Percentiles rank a stretch among this genome's conserved stretches.
Conservation (phyloP, 2,113 vertebrate genomes). For the Leucosticte australis region DNA sequence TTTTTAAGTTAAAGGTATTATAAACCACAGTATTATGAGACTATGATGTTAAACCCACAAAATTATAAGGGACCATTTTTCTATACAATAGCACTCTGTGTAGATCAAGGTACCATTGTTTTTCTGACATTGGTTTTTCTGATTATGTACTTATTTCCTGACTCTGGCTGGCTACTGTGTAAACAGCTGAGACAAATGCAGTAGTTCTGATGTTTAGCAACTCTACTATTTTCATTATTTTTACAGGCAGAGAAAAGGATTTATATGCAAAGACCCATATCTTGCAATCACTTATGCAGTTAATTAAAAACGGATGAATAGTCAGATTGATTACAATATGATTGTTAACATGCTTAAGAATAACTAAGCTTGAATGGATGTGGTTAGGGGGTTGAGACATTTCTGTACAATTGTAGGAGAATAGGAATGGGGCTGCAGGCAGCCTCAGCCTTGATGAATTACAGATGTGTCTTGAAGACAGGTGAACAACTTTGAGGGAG, state of each 20-base stretch:
- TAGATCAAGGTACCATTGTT: neutral
- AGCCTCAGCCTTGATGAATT: neutral
- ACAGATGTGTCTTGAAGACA: neutral
- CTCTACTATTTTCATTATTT: neutral
- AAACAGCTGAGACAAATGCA: neutral
- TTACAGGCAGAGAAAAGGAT: neutral
- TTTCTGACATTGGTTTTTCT: neutral
- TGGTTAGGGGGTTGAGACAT: neutral
- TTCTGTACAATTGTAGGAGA: neutral
- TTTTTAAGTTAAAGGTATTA: neutral
- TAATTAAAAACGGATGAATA: constrained; percentile 3
- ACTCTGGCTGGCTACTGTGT: neutral
- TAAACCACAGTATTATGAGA: neutral
- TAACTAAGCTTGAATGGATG: neutral
- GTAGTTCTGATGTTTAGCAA: neutral
- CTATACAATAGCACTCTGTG: neutral
- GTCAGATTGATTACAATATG: constrained; percentile 6
- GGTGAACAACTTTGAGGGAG: neutral
- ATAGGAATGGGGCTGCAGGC: neutral
- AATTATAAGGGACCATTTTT: neutral
- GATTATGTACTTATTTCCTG: neutral
- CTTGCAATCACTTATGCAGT: neutral
- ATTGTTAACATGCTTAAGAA: neutral
- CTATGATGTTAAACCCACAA: neutral
- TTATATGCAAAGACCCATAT: neutral